These are phyloP conservation scores for Caenorhabditis afra DNA, from an alignment of 2,888 invertebrate species.

Conservation along the genomic window DNA sequence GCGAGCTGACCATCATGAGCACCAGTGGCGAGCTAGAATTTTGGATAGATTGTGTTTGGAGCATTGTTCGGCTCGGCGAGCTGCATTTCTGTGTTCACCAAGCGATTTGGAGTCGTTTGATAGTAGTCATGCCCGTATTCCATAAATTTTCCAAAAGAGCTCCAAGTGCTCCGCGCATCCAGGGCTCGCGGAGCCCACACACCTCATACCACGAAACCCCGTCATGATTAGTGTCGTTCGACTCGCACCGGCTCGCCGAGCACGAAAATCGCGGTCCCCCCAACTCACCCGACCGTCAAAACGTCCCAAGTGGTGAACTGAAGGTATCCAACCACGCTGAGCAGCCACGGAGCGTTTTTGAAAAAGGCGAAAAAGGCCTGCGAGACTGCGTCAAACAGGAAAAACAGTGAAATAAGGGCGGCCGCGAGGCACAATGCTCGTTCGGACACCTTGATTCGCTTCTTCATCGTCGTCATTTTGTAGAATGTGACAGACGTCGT, in stretches of 20 bases:
- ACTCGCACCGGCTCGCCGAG: not conserved
- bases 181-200: too few relatives aligned
- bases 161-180: too few relatives aligned
- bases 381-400: constrained; percentile 35
- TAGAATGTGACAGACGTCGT: constrained; percentile 40
- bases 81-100: too few relatives aligned
- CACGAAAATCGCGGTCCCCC: not conserved
- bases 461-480: constrained; percentile 43
- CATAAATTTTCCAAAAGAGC: too few relatives aligned
- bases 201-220: too few relatives aligned
- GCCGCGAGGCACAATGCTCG: constrained; percentile 36
- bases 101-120: too few relatives aligned
- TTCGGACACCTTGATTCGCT: constrained; percentile 38
- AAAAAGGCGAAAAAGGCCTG: constrained; percentile 47
- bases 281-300: constrained; percentile 26
- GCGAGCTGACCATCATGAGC: constrained; percentile 25
- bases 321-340: constrained; percentile 16
- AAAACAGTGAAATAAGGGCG: constrained; percentile 32
- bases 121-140: too few relatives aligned
- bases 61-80: too few relatives aligned
- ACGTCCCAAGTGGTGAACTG: constrained; percentile 30
- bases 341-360: constrained; percentile 38
- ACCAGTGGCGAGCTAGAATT: constrained; percentile 33
- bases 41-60: too few relatives aligned
- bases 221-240: too few relatives aligned